Evolutionary conservation across 2,113 vertebrate species (phyloP).

Genomic region (Paradoxurus hermaphroditus): DNA sequence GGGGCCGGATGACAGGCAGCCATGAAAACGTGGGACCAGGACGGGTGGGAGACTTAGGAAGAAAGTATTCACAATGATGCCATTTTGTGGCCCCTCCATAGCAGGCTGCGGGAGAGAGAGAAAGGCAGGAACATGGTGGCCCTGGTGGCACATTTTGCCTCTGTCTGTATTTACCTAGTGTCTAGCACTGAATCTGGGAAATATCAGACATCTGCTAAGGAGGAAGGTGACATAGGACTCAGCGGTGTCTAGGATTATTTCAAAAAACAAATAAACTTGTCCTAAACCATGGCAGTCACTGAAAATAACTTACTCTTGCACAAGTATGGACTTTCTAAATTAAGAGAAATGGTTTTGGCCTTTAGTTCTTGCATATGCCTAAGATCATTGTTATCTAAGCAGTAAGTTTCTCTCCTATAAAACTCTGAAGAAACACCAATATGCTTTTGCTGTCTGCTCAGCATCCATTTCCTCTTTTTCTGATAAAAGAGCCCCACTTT

Average conservation of each 20-base stretch:
- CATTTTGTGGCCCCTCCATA: neutral
- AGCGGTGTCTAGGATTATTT: neutral
- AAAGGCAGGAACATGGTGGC: neutral
- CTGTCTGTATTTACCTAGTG: neutral
- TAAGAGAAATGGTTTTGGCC: neutral
- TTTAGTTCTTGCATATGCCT: neutral
- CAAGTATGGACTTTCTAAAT: slow-evolving; percentile 11
- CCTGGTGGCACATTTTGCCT: neutral
- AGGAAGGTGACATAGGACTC: neutral
- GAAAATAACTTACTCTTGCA: slow-evolving; percentile 23
- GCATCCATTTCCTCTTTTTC: neutral
- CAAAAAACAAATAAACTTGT: neutral
- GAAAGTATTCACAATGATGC: neutral
- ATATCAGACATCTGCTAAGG: neutral
- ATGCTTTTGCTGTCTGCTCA: neutral
- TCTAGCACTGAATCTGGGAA: neutral
- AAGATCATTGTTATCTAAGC: neutral
- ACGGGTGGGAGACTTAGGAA: neutral
- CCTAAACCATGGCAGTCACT: neutral
- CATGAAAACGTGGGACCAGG: neutral
- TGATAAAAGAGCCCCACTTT: neutral
- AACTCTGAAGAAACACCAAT: neutral
- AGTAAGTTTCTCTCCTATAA: neutral
- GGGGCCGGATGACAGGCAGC: neutral
- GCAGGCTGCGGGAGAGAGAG: neutral